phyloP scores from a whole-genome alignment of 2,797 vertebrate genomes.

The Myotis planiceps region DNA sequence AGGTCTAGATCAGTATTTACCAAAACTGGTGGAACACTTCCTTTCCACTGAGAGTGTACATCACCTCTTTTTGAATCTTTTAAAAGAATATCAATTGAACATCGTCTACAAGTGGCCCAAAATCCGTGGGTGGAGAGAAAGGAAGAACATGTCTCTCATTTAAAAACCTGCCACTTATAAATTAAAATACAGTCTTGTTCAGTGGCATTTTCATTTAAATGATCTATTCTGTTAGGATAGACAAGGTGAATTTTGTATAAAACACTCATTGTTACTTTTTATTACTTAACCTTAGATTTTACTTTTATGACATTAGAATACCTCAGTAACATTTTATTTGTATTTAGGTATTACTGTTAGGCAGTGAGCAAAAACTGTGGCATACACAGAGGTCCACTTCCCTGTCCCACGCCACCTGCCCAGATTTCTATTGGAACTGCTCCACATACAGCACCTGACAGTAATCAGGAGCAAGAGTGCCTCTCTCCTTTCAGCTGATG shows the following conservation, averaged over 20 bases:
- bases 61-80: constrained; percentile 36
- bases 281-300: constrained; percentile 10
- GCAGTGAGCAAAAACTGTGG: neutral
- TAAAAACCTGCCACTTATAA: constrained; percentile 40
- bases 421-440: neutral
- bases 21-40: constrained; percentile 15
- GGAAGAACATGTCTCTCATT: constrained; percentile 16
- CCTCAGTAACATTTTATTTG: neutral
- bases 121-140: constrained; percentile 46
- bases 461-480: neutral
- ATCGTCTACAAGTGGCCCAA: constrained; percentile 30
- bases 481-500: neutral
- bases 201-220: constrained; percentile 23
- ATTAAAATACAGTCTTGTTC: neutral
- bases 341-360: neutral
- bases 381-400: neutral
- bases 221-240: neutral
- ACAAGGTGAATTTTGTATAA: neutral
- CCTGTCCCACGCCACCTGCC: neutral
- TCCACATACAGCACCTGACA: neutral
- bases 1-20: constrained; percentile 45
- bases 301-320: constrained; percentile 32
- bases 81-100: constrained; percentile 35
- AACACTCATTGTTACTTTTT: constrained; percentile 9
- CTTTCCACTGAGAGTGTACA: constrained; percentile 46